Conservation (phyloP, 2,797 vertebrate species). For the Phataginus tricuspis region DNA sequence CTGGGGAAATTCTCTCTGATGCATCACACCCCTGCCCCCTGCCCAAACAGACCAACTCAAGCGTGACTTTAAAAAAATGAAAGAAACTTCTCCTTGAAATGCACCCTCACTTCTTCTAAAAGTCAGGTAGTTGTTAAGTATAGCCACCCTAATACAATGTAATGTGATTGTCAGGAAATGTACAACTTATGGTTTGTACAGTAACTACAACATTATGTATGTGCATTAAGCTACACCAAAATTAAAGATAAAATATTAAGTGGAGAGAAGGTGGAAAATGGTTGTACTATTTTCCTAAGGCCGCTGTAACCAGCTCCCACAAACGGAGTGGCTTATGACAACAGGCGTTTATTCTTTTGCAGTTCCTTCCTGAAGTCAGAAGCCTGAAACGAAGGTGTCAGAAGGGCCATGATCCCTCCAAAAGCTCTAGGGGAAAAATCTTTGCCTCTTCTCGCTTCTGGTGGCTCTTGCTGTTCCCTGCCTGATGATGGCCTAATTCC, state of each 20-base stretch:
- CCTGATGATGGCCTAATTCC: background rate
- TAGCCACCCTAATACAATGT: background rate
- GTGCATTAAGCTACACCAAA: background rate
- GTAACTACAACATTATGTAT: background rate
- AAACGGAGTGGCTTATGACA: background rate
- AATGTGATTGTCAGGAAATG: background rate
- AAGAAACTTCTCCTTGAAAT: background rate
- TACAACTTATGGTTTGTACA: background rate
- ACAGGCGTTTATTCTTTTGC: background rate
- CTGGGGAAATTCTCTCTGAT: slow-evolving; percentile 36
- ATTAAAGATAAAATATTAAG: background rate
- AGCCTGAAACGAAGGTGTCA: background rate
- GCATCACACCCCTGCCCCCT: background rate
- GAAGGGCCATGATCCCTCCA: background rate
- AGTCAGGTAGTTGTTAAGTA: background rate
- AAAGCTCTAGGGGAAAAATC: background rate
- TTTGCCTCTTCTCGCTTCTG: background rate
- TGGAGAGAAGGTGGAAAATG: background rate
- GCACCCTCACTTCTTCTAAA: background rate
- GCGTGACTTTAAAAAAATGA: background rate
- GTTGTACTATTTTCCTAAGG: background rate
- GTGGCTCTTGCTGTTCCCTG: background rate
- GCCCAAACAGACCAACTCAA: background rate
- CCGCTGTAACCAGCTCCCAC: background rate
- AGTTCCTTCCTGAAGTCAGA: background rate